These are phyloP conservation scores for Sarotherodon lohbergeri DNA, from an alignment of 2,113 vertebrate genomes.

Conservation along the genomic window DNA sequence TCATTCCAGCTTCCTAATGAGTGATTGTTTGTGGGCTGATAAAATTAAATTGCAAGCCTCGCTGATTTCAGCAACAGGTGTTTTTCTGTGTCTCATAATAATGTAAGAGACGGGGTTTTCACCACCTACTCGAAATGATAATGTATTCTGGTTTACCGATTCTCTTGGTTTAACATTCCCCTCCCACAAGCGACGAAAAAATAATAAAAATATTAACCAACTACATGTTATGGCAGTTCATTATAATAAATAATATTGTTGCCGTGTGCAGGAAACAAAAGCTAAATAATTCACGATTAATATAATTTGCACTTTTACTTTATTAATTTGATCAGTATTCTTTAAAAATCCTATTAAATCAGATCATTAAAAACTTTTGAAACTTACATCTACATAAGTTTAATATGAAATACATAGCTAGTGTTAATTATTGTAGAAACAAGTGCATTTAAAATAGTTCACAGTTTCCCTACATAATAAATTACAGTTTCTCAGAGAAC, in stretches of 20 bases:
- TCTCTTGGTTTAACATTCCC: conserved; percentile 30
- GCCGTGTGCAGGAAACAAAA: not conserved
- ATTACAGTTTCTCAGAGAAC: not conserved
- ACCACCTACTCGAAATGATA: conserved; percentile 45
- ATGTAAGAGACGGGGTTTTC: conserved; percentile 39
- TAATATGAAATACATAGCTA: not conserved
- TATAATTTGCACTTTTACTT: not conserved
- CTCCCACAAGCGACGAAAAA: not conserved
- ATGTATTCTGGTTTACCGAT: conserved; percentile 44
- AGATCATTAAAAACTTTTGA: not conserved
- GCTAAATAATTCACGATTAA: not conserved
- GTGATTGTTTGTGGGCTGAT: conserved; percentile 90
- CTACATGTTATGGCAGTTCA: not conserved
- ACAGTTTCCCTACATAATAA: not conserved
- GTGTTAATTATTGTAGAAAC: not conserved
- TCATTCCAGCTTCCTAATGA: conserved; percentile 86
- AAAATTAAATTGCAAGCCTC: conserved; percentile 94
- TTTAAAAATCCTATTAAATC: not conserved
- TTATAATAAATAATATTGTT: not conserved
- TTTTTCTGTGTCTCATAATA: conserved; percentile 75
- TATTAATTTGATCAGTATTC: not conserved
- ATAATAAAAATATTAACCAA: not conserved
- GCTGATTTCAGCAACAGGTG: conserved; percentile 90
- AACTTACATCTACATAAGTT: not conserved
- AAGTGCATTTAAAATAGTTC: not conserved